Evolutionary conservation across 2,888 invertebrate species (phyloP), one percentile per base, ranked within the genome.

Genomic region (Galerucella calmariensis): DNA sequence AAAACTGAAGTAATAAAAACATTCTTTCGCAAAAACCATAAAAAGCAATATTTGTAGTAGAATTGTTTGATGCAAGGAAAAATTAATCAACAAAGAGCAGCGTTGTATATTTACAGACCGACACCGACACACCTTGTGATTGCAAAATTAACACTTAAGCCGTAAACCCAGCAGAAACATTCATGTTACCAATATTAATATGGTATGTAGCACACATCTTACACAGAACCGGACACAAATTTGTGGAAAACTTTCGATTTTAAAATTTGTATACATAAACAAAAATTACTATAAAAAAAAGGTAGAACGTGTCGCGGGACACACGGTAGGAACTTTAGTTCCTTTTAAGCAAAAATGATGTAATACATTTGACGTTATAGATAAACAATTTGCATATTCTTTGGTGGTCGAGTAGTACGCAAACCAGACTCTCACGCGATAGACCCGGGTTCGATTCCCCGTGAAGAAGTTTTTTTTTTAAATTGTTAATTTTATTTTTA

Each of bases 101-200:
- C 16, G 56, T n/a, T 58, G 20, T 59, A 63, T 63, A 41, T 63
- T 63, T 63, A 16, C 3, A 41, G n/a, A 35, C 44, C 35, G 63
- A 9, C 41, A 41, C 62, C n/a, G 41, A 10, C 41, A 16, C 63
- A 63, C 63, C 44, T 63, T 41, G 12, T 14, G n/a, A 63, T 63
- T 63, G 63, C 44, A 63, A 44, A 63, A 63, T 63, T 41, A 63
- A 44, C 16, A 11, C 27, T 24, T 61, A 24, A 61, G 35, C 35
- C 14, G 61, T 61, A 61, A 63, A 35, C 6, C n/a, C 63, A 27
- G 35, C 27, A 41, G n/a, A 44, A 16, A 16, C 63, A 63, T 63
- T n/a, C n/a, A 41, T 63, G 44, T 63, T 63, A 12, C 41, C 35
- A 44, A 63, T 63, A 44, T 41, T 53, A 53, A n/a, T 63, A 14